Conservation (phyloP, 1,140 invertebrate species). For the Caenorhabditis briggsae region DNA sequence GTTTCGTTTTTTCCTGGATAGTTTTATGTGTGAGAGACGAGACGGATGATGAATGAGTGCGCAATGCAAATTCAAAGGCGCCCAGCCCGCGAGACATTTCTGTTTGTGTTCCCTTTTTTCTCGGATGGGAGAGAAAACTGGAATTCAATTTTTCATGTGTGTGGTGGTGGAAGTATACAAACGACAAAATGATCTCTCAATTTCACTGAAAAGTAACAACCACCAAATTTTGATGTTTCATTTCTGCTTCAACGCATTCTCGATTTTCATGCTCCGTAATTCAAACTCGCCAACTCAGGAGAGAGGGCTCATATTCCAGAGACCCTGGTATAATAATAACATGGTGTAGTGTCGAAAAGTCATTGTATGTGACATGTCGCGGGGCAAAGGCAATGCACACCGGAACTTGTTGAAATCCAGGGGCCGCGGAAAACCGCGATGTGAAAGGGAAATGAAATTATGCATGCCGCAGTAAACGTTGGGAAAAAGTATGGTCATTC, state of each 20-base stretch:
- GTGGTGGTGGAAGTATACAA: no score
- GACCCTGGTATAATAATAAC: slow-evolving; percentile 28
- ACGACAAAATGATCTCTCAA: not conserved
- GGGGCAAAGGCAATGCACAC: slow-evolving; percentile 12
- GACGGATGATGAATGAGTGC: slow-evolving; percentile 44
- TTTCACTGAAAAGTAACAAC: not conserved
- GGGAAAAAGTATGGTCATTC: slow-evolving; percentile 40
- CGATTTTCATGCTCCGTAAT: slow-evolving; percentile 42
- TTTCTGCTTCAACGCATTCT: slow-evolving; percentile 47
- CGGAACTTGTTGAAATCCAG: slow-evolving; percentile 49
- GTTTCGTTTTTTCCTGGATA: slow-evolving; percentile 40
- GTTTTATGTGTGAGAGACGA: not conserved
- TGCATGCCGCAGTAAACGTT: slow-evolving; percentile 34
- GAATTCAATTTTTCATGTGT: slow-evolving; percentile 9
- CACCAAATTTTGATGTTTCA: slow-evolving; percentile 30
- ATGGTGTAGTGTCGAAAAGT: slow-evolving; percentile 1
- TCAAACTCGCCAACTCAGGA: no score
- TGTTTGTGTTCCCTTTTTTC: slow-evolving; percentile 48
- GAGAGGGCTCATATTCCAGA: slow-evolving; percentile 25
- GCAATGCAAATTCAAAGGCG: slow-evolving; percentile 45
- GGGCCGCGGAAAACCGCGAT: slow-evolving; percentile 1
- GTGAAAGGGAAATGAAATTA: slow-evolving; percentile 50
- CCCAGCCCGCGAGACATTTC: not conserved
- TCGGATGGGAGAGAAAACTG: slow-evolving; percentile 2
- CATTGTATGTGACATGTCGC: slow-evolving; percentile 2